Evolutionary conservation across 2,797 vertebrate genomes (phyloP).

Genomic region (Squalus acanthias): DNA sequence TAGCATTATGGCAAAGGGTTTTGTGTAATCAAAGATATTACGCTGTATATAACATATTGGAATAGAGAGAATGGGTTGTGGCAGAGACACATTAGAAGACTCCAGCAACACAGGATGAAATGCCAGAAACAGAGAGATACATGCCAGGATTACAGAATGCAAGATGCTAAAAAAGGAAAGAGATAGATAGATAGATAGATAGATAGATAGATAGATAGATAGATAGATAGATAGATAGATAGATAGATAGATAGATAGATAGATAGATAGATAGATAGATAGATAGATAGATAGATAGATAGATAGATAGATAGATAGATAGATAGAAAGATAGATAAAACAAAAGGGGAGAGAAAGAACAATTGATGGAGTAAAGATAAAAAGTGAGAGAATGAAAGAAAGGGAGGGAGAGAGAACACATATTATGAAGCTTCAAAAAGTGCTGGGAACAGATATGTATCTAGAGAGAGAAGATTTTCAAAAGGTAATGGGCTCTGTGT

Average conservation of each 20-base stretch:
- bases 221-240: too few relatives aligned
- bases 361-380: not conserved
- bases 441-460: not conserved
- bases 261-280: not conserved
- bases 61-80: not conserved
- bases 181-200: not conserved
- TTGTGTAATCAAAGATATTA: not conserved
- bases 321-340: not conserved
- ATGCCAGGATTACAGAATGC: not conserved
- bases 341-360: not conserved
- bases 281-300: not conserved
- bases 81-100: not conserved
- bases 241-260: too few relatives aligned
- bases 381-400: not conserved
- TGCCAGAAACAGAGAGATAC: not conserved
- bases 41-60: not conserved
- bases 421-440: not conserved
- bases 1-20: not conserved
- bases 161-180: constrained; percentile 1
- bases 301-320: not conserved
- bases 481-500: not conserved
- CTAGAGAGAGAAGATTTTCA: not conserved
- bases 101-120: constrained; percentile 2
- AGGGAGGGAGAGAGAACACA: not conserved
- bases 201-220: not conserved